Evolutionary conservation across 2,113 vertebrate genomes (phyloP).

Genomic region (Brachypodius melanocephalos): DNA sequence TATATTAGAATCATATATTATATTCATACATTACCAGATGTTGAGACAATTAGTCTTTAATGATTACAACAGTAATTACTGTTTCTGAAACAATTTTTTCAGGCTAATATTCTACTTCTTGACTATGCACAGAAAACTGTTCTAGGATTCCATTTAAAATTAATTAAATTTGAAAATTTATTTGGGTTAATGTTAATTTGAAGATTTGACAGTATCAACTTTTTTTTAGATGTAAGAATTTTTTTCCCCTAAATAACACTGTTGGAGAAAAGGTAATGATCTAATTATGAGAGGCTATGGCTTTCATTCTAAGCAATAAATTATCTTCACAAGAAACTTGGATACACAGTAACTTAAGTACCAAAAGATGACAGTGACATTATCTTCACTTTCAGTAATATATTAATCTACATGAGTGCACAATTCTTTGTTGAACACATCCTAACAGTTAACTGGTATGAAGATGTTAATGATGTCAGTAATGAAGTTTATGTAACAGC

Average conservation of each 20-base stretch:
- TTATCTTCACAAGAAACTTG: background rate
- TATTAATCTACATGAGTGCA: background rate
- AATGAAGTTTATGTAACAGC: background rate
- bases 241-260: background rate
- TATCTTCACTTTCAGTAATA: background rate
- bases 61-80: background rate
- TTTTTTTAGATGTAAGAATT: background rate
- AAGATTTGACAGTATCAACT: background rate
- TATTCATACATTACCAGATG: background rate
- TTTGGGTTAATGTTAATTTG: background rate
- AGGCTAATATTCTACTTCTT: background rate
- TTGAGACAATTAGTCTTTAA: background rate
- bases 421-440: background rate
- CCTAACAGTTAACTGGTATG: background rate
- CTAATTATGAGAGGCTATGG: background rate
- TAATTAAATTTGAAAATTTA: background rate
- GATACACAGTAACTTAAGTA: background rate
- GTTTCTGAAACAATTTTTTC: background rate
- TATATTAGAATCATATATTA: background rate
- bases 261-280: background rate
- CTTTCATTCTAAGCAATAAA: background rate
- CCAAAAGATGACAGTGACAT: background rate
- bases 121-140: background rate
- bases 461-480: background rate
- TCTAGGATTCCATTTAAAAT: background rate